Percentiles rank a stretch among this genome's conserved stretches.
phyloP scores from a whole-genome alignment of 2,888 invertebrate genomes.

The Autographa gamma region DNA sequence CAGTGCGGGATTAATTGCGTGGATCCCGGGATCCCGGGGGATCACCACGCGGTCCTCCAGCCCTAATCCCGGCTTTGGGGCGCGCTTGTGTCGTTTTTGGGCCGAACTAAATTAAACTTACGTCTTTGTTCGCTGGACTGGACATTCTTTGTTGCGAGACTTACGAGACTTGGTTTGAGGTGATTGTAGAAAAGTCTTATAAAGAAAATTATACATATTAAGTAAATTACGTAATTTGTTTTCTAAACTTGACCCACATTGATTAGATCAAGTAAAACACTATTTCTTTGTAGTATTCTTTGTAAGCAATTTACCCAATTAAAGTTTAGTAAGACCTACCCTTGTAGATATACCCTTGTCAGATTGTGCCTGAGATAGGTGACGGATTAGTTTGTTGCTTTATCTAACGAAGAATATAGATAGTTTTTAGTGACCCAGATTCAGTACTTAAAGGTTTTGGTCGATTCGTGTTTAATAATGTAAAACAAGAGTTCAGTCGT shows the following conservation, averaged over 20 bases:
- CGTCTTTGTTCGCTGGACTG: conserved; percentile 29
- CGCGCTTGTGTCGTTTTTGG: conserved; percentile 39
- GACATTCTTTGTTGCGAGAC: conserved; percentile 13
- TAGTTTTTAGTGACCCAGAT: neutral
- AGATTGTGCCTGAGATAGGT: neutral
- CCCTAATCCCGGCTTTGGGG: conserved; percentile 52
- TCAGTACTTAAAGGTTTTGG: neutral
- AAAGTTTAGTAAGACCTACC: neutral
- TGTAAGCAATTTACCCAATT: neutral
- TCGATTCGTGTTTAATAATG: neutral
- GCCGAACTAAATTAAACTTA: conserved; percentile 54
- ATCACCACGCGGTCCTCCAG: conserved; percentile 33
- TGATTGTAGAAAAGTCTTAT: conserved; percentile 11
- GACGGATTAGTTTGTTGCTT: neutral
- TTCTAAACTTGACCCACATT: neutral
- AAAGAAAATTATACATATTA: neutral
- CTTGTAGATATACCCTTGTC: neutral
- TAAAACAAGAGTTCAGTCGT: neutral
- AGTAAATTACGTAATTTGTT: neutral
- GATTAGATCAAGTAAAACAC: no score
- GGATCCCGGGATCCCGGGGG: conserved; percentile 36
- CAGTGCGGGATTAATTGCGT: conserved; percentile 49
- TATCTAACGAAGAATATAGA: neutral
- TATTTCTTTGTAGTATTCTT: no score
- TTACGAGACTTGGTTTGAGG: conserved; percentile 6